Conservation (phyloP, 2,888 invertebrate species). For the Drosophila hamatofila region DNA sequence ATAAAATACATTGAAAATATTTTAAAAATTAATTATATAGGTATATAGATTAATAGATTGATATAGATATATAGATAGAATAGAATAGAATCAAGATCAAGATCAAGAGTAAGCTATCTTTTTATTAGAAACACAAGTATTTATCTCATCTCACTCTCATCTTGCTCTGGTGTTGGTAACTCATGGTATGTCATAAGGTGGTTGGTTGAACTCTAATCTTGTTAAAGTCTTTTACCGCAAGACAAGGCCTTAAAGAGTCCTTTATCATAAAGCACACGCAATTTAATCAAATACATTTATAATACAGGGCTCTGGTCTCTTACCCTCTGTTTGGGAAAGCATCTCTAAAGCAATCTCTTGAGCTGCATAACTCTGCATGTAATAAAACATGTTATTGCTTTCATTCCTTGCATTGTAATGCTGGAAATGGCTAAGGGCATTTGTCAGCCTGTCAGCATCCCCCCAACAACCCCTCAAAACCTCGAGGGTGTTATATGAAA, state of each 20-base stretch:
- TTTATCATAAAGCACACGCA: not conserved
- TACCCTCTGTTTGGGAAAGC: not conserved
- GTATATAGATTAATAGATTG: too few relatives aligned
- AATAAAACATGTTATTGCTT: not conserved
- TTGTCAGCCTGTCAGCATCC: constrained; percentile 4
- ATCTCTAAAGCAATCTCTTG: not conserved
- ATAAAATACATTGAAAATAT: too few relatives aligned
- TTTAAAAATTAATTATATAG: too few relatives aligned
- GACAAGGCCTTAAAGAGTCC: not conserved
- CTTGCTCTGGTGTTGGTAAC: not conserved
- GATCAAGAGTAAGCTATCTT: too few relatives aligned
- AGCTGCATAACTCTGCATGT: constrained; percentile 19
- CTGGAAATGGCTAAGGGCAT: constrained; percentile 1
- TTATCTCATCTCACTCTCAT: not conserved
- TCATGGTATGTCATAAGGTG: not conserved
- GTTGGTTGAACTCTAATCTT: not conserved
- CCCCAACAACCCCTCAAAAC: constrained; percentile 7
- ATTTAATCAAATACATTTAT: not conserved
- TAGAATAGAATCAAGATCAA: too few relatives aligned
- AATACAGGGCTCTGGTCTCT: not conserved
- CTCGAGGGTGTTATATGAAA: not conserved
- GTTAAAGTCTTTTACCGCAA: not conserved
- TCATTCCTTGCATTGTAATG: constrained; percentile 5
- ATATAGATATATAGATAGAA: too few relatives aligned
- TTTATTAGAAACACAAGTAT: too few relatives aligned